Base-by-base conservation (phyloP, 2,888 invertebrate genomes). In the Diaphora mendica region DNA sequence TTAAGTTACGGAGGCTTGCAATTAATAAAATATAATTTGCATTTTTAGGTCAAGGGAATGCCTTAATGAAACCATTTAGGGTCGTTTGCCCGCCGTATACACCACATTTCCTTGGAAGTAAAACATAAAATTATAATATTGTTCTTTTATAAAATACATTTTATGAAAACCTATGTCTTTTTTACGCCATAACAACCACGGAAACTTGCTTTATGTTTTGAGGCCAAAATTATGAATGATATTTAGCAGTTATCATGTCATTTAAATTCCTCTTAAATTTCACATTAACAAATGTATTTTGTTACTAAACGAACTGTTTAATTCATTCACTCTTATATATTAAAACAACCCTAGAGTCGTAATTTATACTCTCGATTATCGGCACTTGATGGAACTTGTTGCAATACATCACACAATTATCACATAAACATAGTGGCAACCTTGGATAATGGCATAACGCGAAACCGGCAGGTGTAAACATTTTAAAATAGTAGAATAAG, bases 21-120 rank as follows among this genome's bases (percentile, higher is more conserved):
- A 85, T 86, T 83, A 84, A 86, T 86, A 83, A 79, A 82, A 82
- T 76, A 77, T 82, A 82, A 86, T 85, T 86, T 84, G 80, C 85
- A 85, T 86, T 79, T 84, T 82, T 78, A 83, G 82, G 83, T 81
- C 84, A 86, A 81, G 82, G 83, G 83, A 78, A 78, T 77, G 79
- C 66, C 77, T 82, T 76, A 84, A 80, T 83, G 76, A 79, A 83
- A 85, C 79, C 82, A 77, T 85, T 83, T 78, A 64, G 85, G 44
- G 75, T 70, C 67, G 77, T 70, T 72, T 74, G 64, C 72, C 64
- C 70, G 65, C 69, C 71, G 69, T 84, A 67, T 74, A 71, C 75
- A 70, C 75, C 69, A 71, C 68, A 72, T 79, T 80, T 55, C 51
- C 73, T 77, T 71, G 74, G 74, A 74, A 65, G 64, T 76, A 68